Base-by-base conservation (phyloP, 2,888 invertebrate species). In the Cylloceria caligata region DNA sequence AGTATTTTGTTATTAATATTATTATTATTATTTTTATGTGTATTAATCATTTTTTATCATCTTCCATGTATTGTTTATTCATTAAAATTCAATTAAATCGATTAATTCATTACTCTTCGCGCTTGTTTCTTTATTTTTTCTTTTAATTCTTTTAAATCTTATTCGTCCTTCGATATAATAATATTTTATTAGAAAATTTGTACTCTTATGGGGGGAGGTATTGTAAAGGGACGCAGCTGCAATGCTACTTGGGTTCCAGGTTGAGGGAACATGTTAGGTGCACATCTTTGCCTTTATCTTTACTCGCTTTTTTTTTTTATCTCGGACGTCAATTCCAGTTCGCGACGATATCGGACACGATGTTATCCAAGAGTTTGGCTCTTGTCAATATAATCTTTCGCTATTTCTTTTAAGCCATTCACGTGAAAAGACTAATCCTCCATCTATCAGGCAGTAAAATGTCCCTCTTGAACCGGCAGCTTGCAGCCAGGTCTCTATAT, bases 201-300 rank as follows among this genome's bases (percentile, higher is more conserved):
- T 92, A 92, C 92, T 92, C 89, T 92, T 89, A 90, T 90, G 85
- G 88, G 91, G 81, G 90, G 91, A 90, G 91, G 91, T 90, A 90
- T 89, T 89, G 88, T 82, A 75, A 87, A 90, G 90, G 88, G 89
- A 89, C 90, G 88, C 88, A 84, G 88, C 88, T 89, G 87, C 88
- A 86, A 86, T 82, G 84, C 81, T 84, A 74, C 74, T 77, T 79
- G 78, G 45, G 79, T 83, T 83, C 57, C 52, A 72, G 76, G 52
- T 24, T 57, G 57, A 62, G 80, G 82, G 85, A 87, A 87, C 86
- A 13, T 87, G 81, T 87, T 86, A 87, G 86, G 84, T 82, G 77
- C 62, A 64, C 78, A 52, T n/a, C 69, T 82, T 82, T 69, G 27
- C 64, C 69, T 52, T 74, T 57, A 47, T 72, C 69, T 55, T n/a